Evolutionary conservation across 2,888 invertebrate genomes (phyloP).

Genomic region (Sarcophaga caerulescens): DNA sequence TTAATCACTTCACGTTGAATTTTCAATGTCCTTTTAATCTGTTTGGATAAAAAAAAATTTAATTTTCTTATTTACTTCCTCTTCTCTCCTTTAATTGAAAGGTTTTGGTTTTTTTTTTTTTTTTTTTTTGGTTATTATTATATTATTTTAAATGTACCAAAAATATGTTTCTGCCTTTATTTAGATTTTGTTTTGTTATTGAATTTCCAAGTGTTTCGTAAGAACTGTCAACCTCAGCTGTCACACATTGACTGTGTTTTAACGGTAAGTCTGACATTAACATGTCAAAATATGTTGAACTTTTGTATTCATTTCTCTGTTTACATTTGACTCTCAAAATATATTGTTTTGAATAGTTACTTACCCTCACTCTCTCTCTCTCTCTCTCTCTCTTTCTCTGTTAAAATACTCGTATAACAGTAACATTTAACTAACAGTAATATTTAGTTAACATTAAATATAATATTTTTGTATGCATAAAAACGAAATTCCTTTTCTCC

Average conservation of each 20-base stretch:
- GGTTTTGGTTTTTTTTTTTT: no score
- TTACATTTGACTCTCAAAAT: constrained; percentile 38
- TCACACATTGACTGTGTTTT: constrained; percentile 74
- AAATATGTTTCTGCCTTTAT: background rate
- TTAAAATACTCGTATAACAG: constrained; percentile 35
- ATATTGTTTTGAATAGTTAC: constrained; percentile 23
- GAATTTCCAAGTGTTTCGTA: constrained; percentile 11
- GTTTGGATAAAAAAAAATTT: no score
- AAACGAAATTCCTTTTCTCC: background rate
- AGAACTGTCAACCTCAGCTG: constrained; percentile 75
- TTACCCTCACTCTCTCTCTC: constrained; percentile 20
- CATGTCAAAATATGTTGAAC: constrained; percentile 50
- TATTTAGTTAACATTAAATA: no score
- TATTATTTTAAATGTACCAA: no score
- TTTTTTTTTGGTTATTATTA: no score
- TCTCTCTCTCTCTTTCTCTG: constrained; percentile 28
- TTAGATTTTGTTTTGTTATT: constrained; percentile 1
- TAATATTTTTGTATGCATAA: no score
- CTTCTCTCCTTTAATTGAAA: no score
- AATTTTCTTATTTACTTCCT: no score
- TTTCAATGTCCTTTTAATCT: no score
- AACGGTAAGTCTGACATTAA: constrained; percentile 70
- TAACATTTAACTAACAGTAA: background rate
- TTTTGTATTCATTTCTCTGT: constrained; percentile 41
- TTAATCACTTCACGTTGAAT: no score